A percentile compares a stretch with the other conserved stretches of the same genome.
phyloP scores from a whole-genome alignment of 2,888 invertebrate genomes.

The Cyrtodaria siliqua region DNA sequence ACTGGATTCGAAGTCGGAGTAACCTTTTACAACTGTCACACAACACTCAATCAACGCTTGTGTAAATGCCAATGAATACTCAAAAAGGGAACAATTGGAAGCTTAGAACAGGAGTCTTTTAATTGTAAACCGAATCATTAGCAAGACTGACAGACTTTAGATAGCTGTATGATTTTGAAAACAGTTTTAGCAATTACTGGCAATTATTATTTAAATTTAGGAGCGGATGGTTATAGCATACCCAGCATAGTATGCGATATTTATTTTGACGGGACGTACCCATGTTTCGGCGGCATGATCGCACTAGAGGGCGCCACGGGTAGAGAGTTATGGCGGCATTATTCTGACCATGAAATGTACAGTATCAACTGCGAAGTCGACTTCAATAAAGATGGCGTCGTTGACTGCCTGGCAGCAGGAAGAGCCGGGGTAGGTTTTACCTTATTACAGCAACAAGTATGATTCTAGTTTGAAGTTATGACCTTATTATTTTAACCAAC shows the following conservation, averaged over 20 bases:
- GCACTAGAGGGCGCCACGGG: slow-evolving; percentile 92
- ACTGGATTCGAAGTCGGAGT: no score
- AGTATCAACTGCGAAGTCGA: slow-evolving; percentile 91
- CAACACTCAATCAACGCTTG: no score
- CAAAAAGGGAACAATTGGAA: no score
- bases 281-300: slow-evolving; percentile 92
- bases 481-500: neutral
- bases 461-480: neutral
- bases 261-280: slow-evolving; percentile 89
- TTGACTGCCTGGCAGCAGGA: slow-evolving; percentile 92
- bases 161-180: no score
- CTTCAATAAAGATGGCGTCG: slow-evolving; percentile 89
- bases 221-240: slow-evolving; percentile 88
- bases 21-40: no score
- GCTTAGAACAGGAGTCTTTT: no score
- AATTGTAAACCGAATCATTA: no score
- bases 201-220: no score
- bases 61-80: no score
- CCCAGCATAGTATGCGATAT: slow-evolving; percentile 88
- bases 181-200: no score
- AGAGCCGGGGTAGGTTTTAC: slow-evolving; percentile 89
- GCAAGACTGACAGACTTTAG: no score
- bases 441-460: neutral
- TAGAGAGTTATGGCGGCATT: slow-evolving; percentile 91
- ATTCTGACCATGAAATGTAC: slow-evolving; percentile 91